Evolutionary conservation across 2,888 invertebrate species (phyloP).

Genomic region (Aricia artaxerxes): DNA sequence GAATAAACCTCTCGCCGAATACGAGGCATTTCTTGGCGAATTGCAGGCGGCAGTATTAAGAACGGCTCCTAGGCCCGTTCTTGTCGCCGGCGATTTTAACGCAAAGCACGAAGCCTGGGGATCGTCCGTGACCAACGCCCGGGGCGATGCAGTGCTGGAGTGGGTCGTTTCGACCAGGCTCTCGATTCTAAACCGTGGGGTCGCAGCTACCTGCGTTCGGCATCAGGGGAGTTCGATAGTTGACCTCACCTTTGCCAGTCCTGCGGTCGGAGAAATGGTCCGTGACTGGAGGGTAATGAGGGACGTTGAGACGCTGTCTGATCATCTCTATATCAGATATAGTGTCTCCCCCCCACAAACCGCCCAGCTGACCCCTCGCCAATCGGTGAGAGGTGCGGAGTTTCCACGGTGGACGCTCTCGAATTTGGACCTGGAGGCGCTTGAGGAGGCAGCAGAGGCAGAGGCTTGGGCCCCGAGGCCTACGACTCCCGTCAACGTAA

Average conservation of each 20-base stretch:
- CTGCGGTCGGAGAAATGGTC: not conserved
- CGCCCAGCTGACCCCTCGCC: no score
- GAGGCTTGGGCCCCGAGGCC: not conserved
- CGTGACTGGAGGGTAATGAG: slow-evolving; percentile 29
- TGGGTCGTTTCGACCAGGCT: not conserved
- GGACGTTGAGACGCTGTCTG: slow-evolving; percentile 27
- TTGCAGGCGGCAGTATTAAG: no score
- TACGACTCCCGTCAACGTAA: not conserved
- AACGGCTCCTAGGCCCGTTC: no score
- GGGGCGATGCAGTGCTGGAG: not conserved
- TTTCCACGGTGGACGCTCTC: slow-evolving; percentile 25
- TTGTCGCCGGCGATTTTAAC: not conserved
- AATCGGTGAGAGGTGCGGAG: not conserved
- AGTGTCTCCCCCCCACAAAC: not conserved
- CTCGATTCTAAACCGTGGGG: not conserved
- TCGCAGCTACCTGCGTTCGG: slow-evolving; percentile 9
- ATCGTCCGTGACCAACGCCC: not conserved
- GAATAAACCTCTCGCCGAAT: not conserved
- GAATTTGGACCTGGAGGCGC: not conserved
- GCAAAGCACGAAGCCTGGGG: slow-evolving; percentile 7
- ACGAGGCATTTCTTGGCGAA: no score
- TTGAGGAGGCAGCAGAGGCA: not conserved
- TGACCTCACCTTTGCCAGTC: slow-evolving; percentile 22
- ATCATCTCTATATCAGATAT: slow-evolving; percentile 1
- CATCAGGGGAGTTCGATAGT: not conserved